A percentile compares a stretch with the other conserved stretches of the same genome.
phyloP scores from a whole-genome alignment of 2,888 invertebrate genomes.

The Stenchaetothrips biformis region DNA sequence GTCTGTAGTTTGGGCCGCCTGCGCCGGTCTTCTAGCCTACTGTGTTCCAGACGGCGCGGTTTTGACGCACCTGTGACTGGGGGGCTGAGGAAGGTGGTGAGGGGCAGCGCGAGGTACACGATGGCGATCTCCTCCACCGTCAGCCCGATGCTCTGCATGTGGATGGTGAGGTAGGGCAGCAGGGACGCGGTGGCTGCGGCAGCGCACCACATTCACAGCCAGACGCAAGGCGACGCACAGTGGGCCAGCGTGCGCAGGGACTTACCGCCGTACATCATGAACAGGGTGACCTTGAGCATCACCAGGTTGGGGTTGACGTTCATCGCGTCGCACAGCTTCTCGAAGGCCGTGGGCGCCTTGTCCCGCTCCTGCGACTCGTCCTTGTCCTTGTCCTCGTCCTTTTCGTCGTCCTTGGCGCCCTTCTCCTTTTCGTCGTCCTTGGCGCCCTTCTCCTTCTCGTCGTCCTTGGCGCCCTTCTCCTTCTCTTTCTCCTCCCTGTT shows the following conservation, averaged over 20 bases:
- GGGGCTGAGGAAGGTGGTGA: constrained; percentile 79
- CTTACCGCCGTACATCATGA: constrained; percentile 76
- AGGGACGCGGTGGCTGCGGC: constrained; percentile 70
- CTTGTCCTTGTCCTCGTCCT: constrained; percentile 28
- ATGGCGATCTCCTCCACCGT: constrained; percentile 82
- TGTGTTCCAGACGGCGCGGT: too few species aligned
- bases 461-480: constrained; percentile 21
- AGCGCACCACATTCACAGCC: neutral
- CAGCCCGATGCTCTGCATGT: constrained; percentile 85
- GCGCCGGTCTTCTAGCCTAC: too few species aligned
- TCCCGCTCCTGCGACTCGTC: constrained; percentile 24
- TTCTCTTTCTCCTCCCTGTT: neutral
- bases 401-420: constrained; percentile 45
- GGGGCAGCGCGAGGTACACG: constrained; percentile 79
- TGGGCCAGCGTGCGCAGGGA: constrained; percentile 33
- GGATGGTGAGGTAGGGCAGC: constrained; percentile 80
- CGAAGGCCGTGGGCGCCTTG: constrained; percentile 45
- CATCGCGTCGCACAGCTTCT: constrained; percentile 49
- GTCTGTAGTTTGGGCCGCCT: too few species aligned
- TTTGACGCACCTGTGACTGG: constrained; percentile 64
- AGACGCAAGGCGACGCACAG: neutral
- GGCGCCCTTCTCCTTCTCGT: constrained; percentile 1
- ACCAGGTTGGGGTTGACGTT: constrained; percentile 71
- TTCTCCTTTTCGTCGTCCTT: constrained; percentile 46
- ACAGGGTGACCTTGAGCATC: constrained; percentile 74